Base-by-base conservation (phyloP, 2,888 invertebrate species). In the Galerucella pusilla region DNA sequence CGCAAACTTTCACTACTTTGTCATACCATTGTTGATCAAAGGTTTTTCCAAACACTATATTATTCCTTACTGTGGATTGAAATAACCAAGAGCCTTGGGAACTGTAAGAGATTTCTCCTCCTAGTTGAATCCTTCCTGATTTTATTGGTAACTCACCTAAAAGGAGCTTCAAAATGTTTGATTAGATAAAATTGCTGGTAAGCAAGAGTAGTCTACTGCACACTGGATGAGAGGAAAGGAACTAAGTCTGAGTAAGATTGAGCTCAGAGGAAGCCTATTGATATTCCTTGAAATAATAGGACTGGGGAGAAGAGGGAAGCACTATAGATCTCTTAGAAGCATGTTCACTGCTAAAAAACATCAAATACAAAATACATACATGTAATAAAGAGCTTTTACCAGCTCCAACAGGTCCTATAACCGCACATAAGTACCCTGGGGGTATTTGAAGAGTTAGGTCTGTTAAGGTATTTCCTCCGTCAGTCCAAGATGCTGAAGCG, bases 371-470 rank as follows among this genome's bases (percentile, higher is more conserved):
- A 12, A 12, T 59, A 60, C 60, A 60, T 63, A 81, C 80, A 68
- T 91, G 89, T 1, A 91, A 83, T 16, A 91, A 77, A 0, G 90
- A 90, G 78, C 87, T 89, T 86, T 94, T 97, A 83, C 97, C 97
- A 49, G 95, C 90, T 11, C 97, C 97, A 14, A 97, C 97, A 0
- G 96, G 93, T 12, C 97, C 97, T 76, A 97, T 94, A 28, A 97
- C 90, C 2, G 94, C 95, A 80, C 94, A 92, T 84, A 81, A 87
- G 86, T 54, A 87, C 85, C 91, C 91, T 88, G 82, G 82, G 85
- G 76, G 90, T 88, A 82, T 84, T 84, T 54, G 88, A 83, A 84
- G 88, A 85, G 82, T 89, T 85, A 80, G 89, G 84, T 79, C 86
- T 81, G 73, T 89, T 79, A 79, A 74, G 12, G 81, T 80, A 3